Percentiles rank a stretch among this genome's conserved stretches.
phyloP scores from a whole-genome alignment of 1,140 invertebrate genomes.

The Lepidurus arcticus region DNA sequence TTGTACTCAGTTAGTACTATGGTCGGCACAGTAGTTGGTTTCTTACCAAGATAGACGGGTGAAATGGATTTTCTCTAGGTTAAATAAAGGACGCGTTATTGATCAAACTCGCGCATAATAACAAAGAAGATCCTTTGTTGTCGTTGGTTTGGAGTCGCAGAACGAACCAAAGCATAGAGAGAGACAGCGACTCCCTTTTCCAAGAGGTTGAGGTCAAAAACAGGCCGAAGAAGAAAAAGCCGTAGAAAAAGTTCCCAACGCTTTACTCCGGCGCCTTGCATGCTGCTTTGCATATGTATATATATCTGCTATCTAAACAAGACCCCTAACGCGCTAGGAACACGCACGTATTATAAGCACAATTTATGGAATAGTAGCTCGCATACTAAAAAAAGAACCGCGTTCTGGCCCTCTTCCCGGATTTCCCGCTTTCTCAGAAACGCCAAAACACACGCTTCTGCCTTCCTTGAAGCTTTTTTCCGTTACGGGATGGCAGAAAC shows the following conservation, averaged over 20 bases:
- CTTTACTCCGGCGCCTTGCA: not conserved
- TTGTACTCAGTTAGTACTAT: no score
- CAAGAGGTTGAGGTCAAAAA: no score
- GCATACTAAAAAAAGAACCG: slow-evolving; percentile 5
- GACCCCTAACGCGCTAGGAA: not conserved
- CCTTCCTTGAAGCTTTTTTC: not conserved
- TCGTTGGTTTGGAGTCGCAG: no score
- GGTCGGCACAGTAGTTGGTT: no score
- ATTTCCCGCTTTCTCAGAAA: not conserved
- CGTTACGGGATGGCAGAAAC: no score
- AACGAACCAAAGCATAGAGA: no score
- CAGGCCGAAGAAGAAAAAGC: not conserved
- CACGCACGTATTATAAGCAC: not conserved
- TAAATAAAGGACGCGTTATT: no score
- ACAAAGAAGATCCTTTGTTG: no score
- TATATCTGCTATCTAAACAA: slow-evolving; percentile 7
- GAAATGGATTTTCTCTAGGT: no score
- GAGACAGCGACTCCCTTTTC: not conserved
- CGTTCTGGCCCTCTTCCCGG: not conserved
- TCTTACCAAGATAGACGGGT: no score
- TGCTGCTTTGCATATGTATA: slow-evolving; percentile 11
- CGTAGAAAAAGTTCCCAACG: not conserved
- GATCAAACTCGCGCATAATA: no score
- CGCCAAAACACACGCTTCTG: not conserved
- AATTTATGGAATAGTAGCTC: slow-evolving; percentile 15